These are phyloP conservation scores for Champsocephalus gunnari DNA, from an alignment of 2,797 vertebrate genomes.

Conservation along the genomic window DNA sequence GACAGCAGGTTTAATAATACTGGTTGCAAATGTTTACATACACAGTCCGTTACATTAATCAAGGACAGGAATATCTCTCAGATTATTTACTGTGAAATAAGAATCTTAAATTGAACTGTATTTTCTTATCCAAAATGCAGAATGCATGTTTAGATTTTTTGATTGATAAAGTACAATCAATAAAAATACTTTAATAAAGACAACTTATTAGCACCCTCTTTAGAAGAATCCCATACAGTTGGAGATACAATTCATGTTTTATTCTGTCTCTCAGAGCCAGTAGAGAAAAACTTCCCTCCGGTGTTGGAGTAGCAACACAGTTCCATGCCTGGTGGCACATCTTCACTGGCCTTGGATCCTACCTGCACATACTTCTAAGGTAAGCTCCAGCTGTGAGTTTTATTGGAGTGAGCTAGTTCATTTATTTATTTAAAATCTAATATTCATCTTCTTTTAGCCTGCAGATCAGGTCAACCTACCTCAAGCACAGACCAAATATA, in stretches of 20 bases:
- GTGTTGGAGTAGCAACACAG: constrained; percentile 92
- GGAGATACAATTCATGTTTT: background rate
- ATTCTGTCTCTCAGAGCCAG: constrained; percentile 81
- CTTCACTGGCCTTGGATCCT: constrained; percentile 96
- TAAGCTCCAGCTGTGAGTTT: constrained; percentile 58
- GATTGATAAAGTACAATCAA: background rate
- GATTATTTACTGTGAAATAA: background rate
- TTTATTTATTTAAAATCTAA: background rate
- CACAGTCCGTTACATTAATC: background rate
- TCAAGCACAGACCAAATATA: constrained; percentile 95
- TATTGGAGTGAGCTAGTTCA: background rate
- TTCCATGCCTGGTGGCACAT: constrained; percentile 99
- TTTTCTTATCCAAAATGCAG: background rate
- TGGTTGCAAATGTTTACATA: background rate
- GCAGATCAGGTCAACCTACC: constrained; percentile 96
- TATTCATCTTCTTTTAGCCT: constrained; percentile 81
- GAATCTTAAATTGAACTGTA: background rate
- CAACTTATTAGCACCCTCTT: background rate
- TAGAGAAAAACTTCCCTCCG: constrained; percentile 87
- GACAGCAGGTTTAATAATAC: background rate
- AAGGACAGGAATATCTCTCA: constrained; percentile 1
- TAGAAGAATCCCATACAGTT: background rate
- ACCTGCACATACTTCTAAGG: constrained; percentile 98
- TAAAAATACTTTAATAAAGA: background rate
- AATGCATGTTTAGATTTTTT: constrained; percentile 1